Base-by-base conservation (phyloP, 2,888 invertebrate species). In the Sylvicola cinctus region DNA sequence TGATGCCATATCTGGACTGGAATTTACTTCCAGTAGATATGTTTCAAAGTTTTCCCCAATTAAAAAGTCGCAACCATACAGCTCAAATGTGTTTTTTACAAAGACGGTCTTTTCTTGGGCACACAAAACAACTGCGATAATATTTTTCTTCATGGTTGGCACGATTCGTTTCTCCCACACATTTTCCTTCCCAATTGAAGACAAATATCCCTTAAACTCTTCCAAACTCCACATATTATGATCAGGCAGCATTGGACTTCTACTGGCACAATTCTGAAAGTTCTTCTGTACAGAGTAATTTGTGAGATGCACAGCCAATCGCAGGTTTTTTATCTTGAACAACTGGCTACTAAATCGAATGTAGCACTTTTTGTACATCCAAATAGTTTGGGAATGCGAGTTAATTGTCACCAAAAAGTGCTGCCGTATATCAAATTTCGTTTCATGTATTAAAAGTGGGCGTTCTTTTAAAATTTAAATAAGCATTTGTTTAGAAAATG, bases 11-110 rank as follows among this genome's bases (percentile, higher is more conserved):
- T 80, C 74, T 1, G 85, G 85, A 52, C 74, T 73, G 11, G 79
- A 77, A 58, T 87, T 87, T 44, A 87, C 83, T 61, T 87, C 85
- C 45, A 87, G 77, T 36, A 87, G 58, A 81, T 84, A 85, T 0
- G 84, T 83, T 35, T 67, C 65, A 43, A 71, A 76, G 46, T 79
- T 75, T 46, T 80, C 74, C 36, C 78, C 74, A 30, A 87, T 53
- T 61, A 87, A 73, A 51, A 85, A 87, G 55, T 87, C 85, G 30
- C 84, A 85, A 6, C 85, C 85, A 49, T 80, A 85, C 23, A 83
- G 52, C 53, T 87, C 84, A 55, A 84, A 87, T 39, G 75, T 73
- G 45, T 75, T 74, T 46, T 67, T 67, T 41, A 11, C 11, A 8
- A 25, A 25, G 11, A 8, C 25, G 8, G 25, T 25, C 11, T 25